Evolutionary conservation across 2,797 vertebrate genomes (phyloP).

Genomic region (Podarcis siculus): DNA sequence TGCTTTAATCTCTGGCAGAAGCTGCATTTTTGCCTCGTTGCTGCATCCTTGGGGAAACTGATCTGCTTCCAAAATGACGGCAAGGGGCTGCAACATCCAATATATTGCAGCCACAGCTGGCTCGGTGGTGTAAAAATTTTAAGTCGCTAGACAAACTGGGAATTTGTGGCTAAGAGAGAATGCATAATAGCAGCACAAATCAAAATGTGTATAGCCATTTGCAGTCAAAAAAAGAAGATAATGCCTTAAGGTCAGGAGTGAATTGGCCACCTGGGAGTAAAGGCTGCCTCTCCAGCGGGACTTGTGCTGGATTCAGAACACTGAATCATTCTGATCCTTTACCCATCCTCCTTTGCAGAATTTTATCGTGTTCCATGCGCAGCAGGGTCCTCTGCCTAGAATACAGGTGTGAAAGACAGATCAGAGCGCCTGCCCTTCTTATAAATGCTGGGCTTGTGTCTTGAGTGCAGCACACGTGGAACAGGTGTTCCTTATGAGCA

Average conservation of each 20-base stretch:
- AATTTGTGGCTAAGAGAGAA: not conserved
- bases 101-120: not conserved
- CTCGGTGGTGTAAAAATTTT: not conserved
- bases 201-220: not conserved
- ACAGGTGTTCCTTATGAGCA: not conserved
- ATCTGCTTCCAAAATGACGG: slow-evolving; percentile 11
- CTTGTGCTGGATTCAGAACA: not conserved
- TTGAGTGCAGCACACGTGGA: not conserved
- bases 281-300: not conserved
- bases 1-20: not conserved
- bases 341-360: not conserved
- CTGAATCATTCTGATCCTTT: not conserved
- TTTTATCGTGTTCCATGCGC: not conserved
- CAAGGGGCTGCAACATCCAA: slow-evolving; percentile 16
- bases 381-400: not conserved
- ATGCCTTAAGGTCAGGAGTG: not conserved
- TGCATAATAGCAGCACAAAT: not conserved
- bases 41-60: slow-evolving; percentile 36
- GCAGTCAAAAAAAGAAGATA: not conserved
- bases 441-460: not conserved
- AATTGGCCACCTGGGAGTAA: not conserved
- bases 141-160: not conserved
- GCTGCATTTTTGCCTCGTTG: slow-evolving; percentile 13
- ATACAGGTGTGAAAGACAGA: not conserved
- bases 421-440: not conserved